Evolutionary conservation across 1,140 invertebrate species (phyloP).

Genomic region (Carposina sasakii): DNA sequence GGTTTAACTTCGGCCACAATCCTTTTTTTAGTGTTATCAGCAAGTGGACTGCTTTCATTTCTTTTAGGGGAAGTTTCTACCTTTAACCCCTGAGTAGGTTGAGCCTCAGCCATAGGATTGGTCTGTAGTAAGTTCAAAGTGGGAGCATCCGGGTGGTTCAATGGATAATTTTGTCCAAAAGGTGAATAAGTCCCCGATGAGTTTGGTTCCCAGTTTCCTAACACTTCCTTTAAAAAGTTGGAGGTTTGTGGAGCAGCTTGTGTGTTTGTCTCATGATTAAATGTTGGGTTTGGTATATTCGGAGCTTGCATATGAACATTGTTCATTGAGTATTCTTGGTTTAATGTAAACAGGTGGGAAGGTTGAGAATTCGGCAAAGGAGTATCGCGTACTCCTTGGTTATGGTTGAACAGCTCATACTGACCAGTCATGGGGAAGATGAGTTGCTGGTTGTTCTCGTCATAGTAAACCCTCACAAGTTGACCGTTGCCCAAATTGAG

Average conservation of each 20-base stretch:
- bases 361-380: conserved; percentile 37
- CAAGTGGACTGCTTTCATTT: conserved; percentile 51
- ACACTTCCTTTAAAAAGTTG: conserved; percentile 80
- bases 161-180: conserved; percentile 76
- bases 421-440: conserved; percentile 63
- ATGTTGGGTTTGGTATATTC: conserved; percentile 33
- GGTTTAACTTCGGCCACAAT: conserved; percentile 89
- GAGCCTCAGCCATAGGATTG: conserved; percentile 37
- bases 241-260: conserved; percentile 40
- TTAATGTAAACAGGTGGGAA: conserved; percentile 45
- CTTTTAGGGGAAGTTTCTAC: conserved; percentile 47
- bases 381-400: conserved; percentile 44
- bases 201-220: conserved; percentile 87
- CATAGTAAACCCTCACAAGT: conserved; percentile 55
- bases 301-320: conserved; percentile 38
- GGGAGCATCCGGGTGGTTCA: conserved; percentile 59
- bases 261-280: conserved; percentile 39
- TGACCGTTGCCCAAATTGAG: conserved; percentile 64
- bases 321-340: conserved; percentile 46
- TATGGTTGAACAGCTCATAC: conserved; percentile 62
- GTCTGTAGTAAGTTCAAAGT: conserved; percentile 36
- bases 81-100: conserved; percentile 33
- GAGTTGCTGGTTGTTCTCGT: conserved; percentile 63
- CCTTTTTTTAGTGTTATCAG: conserved; percentile 78
- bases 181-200: conserved; percentile 87